Conservation (phyloP, 1,140 invertebrate genomes). For the Thaumetopoea pityocampa region DNA sequence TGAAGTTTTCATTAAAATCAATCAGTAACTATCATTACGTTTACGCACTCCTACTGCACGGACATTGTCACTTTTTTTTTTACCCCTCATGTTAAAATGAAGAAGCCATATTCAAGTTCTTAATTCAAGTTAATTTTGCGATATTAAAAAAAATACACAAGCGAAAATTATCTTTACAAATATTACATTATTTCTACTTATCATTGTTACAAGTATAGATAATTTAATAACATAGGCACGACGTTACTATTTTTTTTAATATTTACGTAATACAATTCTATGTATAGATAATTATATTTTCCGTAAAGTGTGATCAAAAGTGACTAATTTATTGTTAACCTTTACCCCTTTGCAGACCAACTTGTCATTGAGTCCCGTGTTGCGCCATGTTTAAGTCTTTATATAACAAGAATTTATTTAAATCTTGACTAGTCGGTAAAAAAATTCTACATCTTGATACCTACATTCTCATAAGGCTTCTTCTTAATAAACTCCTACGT, state of each 20-base stretch:
- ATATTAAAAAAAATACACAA: too few species aligned
- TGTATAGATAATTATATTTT: slow-evolving; percentile 15
- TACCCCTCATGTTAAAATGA: too few species aligned
- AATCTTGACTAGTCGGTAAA: slow-evolving; percentile 54
- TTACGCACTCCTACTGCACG: too few species aligned
- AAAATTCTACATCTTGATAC: slow-evolving; percentile 53
- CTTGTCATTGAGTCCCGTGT: slow-evolving; percentile 60
- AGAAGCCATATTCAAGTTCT: too few species aligned
- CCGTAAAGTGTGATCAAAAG: slow-evolving; percentile 15
- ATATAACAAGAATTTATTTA: slow-evolving; percentile 40
- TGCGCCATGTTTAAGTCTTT: slow-evolving; percentile 49
- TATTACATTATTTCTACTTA: slow-evolving; percentile 4
- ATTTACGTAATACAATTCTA: slow-evolving; percentile 12
- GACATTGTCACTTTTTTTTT: too few species aligned
- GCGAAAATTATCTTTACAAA: too few species aligned
- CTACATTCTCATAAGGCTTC: slow-evolving; percentile 72
- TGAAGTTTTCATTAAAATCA: too few species aligned
- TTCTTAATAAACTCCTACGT: slow-evolving; percentile 73
- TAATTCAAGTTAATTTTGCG: too few species aligned
- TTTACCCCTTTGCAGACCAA: slow-evolving; percentile 15
- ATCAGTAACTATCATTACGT: too few species aligned
- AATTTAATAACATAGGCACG: slow-evolving; percentile 7
- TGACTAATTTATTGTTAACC: slow-evolving; percentile 11
- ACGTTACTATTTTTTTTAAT: slow-evolving; percentile 7
- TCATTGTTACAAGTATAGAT: slow-evolving; percentile 9